These are phyloP conservation scores for Clarias laeviceps DNA, from an alignment of 2,797 vertebrate genomes.

Conservation along the genomic window DNA sequence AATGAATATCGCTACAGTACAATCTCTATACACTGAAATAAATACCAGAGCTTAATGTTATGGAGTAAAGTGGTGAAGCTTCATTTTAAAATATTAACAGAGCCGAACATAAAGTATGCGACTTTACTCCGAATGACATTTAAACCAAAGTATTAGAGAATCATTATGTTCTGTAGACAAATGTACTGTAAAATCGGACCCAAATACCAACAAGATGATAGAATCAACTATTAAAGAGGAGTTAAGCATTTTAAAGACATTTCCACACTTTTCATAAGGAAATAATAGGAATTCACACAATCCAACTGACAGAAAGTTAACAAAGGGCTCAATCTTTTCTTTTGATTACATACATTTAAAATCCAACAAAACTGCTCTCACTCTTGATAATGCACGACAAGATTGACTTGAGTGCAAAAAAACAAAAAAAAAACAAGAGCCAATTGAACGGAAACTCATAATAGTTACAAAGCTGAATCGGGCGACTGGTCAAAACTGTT, in stretches of 20 bases:
- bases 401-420: not conserved
- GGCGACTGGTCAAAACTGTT: conserved; percentile 27
- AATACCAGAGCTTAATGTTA: not conserved
- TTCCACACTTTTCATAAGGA: not conserved
- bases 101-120: not conserved
- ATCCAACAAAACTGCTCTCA: not conserved
- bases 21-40: not conserved
- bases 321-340: not conserved
- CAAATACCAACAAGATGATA: not conserved
- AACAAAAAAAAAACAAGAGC: not conserved
- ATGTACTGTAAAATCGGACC: not conserved
- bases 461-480: conserved; percentile 16
- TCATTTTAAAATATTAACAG: not conserved
- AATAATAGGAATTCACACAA: not conserved
- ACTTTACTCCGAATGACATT: not conserved
- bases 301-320: not conserved
- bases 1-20: not conserved
- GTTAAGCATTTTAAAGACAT: not conserved
- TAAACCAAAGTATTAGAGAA: not conserved
- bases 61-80: not conserved
- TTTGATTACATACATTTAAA: conserved; percentile 2
- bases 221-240: not conserved
- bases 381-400: not conserved
- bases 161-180: not conserved
- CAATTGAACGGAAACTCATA: conserved; percentile 12